Conservation (phyloP, 2,888 invertebrate species). For the Drosophila pseudotalamancana region DNA sequence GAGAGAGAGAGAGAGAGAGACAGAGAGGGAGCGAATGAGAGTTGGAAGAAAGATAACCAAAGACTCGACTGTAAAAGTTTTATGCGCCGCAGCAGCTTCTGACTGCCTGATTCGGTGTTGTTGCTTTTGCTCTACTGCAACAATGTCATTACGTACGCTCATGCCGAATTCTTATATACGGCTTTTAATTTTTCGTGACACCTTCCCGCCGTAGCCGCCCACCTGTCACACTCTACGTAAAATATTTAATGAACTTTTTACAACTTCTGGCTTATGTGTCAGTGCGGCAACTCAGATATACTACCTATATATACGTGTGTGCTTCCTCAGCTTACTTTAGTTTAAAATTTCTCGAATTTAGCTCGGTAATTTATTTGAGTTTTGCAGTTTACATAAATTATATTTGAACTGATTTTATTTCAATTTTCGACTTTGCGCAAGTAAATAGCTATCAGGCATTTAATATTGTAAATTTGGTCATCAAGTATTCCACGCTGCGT, state of each 20-base stretch:
- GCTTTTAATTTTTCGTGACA: conserved; percentile 74
- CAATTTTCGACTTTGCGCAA: neutral
- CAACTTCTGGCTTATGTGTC: conserved; percentile 41
- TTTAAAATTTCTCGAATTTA: conserved; percentile 6
- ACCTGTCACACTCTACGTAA: conserved; percentile 54
- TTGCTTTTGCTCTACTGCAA: conserved; percentile 26
- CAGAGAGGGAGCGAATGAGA: neutral
- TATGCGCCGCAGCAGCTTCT: conserved; percentile 49
- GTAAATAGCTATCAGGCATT: conserved; percentile 43
- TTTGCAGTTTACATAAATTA: conserved; percentile 6
- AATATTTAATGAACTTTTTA: conserved; percentile 75
- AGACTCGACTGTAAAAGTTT: conserved; percentile 61
- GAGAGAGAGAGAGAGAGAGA: neutral
- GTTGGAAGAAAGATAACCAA: conserved; percentile 8
- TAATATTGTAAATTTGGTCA: conserved; percentile 47
- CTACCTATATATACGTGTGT: neutral
- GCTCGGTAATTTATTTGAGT: conserved; percentile 10
- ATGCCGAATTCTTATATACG: conserved; percentile 69
- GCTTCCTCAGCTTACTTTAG: conserved; percentile 6
- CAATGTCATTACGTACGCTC: conserved; percentile 66
- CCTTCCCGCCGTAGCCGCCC: conserved; percentile 47
- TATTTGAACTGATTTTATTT: neutral
- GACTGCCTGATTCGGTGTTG: conserved; percentile 20
- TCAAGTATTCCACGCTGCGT: conserved; percentile 30
- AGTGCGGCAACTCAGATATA: conserved; percentile 8